phyloP scores from a whole-genome alignment of 2,113 vertebrate genomes.

The Ceyx cyanopectus region DNA sequence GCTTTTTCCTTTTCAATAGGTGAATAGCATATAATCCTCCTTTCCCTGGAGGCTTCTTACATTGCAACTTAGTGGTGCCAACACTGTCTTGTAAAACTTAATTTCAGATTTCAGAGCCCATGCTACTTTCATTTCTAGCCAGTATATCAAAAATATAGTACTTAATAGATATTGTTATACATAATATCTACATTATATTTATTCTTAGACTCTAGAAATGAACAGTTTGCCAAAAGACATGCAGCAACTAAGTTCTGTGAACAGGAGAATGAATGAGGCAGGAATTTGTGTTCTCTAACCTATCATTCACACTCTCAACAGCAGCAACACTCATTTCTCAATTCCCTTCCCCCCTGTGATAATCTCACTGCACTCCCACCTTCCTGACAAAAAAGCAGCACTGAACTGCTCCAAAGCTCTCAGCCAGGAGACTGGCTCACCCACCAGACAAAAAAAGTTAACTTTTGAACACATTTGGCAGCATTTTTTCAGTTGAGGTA shows the following conservation, averaged over 20 bases:
- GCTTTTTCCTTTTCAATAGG: constrained; percentile 67
- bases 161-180: background rate
- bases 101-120: constrained; percentile 62
- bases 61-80: constrained; percentile 48
- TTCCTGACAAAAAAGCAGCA: background rate
- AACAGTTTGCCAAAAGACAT: constrained; percentile 3
- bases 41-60: constrained; percentile 53
- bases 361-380: background rate
- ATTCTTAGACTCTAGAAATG: background rate
- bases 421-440: background rate
- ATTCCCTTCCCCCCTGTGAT: background rate
- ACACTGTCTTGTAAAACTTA: constrained; percentile 58
- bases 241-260: background rate
- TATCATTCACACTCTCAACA: background rate
- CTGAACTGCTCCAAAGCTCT: background rate
- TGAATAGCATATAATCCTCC: constrained; percentile 68
- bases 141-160: constrained; percentile 27
- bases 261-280: background rate
- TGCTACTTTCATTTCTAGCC: constrained; percentile 57
- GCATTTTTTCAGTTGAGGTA: background rate
- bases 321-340: background rate
- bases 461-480: background rate
- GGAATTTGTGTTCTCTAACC: background rate
- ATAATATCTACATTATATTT: background rate
- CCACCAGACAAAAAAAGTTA: constrained; percentile 4